These are phyloP conservation scores for Rhizomys pruinosus DNA, from an alignment of 2,113 vertebrate genomes.

Conservation along the genomic window DNA sequence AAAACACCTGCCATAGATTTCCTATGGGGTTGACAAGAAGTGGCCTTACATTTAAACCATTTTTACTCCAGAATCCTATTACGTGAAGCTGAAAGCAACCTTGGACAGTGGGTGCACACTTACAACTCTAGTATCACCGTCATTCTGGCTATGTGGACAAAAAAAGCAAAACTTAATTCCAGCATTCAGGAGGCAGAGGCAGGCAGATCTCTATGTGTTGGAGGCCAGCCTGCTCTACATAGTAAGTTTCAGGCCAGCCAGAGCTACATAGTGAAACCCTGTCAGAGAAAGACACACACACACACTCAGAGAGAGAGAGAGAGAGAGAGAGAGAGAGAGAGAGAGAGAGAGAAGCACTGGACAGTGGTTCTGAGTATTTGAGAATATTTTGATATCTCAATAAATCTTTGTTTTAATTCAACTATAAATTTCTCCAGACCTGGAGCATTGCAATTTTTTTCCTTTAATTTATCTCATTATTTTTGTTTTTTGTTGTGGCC, in stretches of 20 bases:
- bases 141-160: not conserved
- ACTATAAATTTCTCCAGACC: conserved; percentile 3
- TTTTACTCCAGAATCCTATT: conserved; percentile 2
- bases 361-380: not conserved
- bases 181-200: too few relatives aligned
- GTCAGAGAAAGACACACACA: too few relatives aligned
- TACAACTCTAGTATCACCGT: not conserved
- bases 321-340: too few relatives aligned
- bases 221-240: too few relatives aligned
- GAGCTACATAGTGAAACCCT: too few relatives aligned
- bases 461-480: not conserved
- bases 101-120: not conserved
- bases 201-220: too few relatives aligned
- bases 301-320: too few relatives aligned
- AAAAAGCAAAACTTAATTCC: too few relatives aligned
- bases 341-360: too few relatives aligned
- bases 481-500: conserved; percentile 8
- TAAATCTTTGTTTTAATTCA: not conserved
- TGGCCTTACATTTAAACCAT: not conserved
- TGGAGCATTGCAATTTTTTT: not conserved
- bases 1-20: not conserved
- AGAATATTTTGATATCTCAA: not conserved
- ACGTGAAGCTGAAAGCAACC: not conserved
- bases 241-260: too few relatives aligned
- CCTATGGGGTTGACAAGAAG: not conserved